Base-by-base conservation (phyloP, 2,888 invertebrate species). In the Choristoneura rosaceana region DNA sequence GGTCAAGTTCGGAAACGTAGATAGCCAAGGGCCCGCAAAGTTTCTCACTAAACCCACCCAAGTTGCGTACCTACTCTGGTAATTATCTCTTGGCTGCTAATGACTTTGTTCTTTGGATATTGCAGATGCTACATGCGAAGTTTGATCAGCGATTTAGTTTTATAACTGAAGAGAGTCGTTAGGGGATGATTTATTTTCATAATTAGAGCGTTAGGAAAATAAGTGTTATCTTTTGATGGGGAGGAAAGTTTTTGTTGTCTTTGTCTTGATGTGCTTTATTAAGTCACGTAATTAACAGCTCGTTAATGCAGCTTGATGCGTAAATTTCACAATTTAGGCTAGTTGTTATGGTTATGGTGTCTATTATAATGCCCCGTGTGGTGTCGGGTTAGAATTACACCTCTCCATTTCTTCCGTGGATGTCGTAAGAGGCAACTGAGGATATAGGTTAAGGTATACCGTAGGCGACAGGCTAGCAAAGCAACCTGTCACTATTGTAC, bases 1-100 rank as follows among this genome's bases (percentile, higher is more conserved):
- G 67, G 71, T 62, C 71, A 63, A 67, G 62, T 63, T 58, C 67
- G 67, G 38, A 43, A 69, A 67, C n/a, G 41, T 12, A 62, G 60
- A 45, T 66, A 45, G 52, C 60, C 34, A 33, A 41, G 38, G 50
- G 64, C 69, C 41, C 41, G 8, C 15, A 10, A 71, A 67, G 61
- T 71, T 71, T 45, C 38, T 43, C 52, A 66, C 61, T 61, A 52
- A 62, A 60, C 60, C 58, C 70, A 47, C 52, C 43, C 60, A 61
- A 66, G 71, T 60, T 14, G 52, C 14, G 60, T 25, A 55, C 55
- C 25, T 55, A 45, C 41, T 15, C 3, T 5, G 61, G 25, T 52
- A 50, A 71, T 71, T 66, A 66, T 61, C 52, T 64, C 38, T 5
- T 55, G 55, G 47, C 12, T 12, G 60, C 66, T 71, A 71, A 71